Evolutionary conservation across 2,888 invertebrate species (phyloP).

Genomic region (Siphlonurus alternatus): DNA sequence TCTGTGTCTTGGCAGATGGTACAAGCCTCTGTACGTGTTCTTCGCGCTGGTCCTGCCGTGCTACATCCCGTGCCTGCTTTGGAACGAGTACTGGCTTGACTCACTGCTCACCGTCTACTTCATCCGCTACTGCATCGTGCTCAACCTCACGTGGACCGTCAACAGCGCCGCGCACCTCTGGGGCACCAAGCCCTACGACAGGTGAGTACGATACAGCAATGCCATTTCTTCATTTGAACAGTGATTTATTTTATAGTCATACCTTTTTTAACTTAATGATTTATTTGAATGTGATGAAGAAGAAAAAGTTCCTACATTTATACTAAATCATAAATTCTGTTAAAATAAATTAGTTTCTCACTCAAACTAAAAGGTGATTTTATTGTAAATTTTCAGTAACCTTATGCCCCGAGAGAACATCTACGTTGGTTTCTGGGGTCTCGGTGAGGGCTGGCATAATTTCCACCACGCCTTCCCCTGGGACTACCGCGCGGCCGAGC

Average conservation of each 20-base stretch:
- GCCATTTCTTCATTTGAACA: too few species aligned
- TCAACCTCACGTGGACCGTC: constrained; percentile 69
- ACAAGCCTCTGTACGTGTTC: constrained; percentile 38
- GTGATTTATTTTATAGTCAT: too few species aligned
- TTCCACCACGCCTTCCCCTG: constrained; percentile 35
- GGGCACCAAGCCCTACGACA: constrained; percentile 60
- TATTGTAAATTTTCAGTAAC: constrained; percentile 5
- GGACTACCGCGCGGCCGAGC: constrained; percentile 31
- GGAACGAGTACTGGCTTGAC: constrained; percentile 44
- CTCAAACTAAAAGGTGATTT: too few species aligned
- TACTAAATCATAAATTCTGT: too few species aligned
- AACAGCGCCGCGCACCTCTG: constrained; percentile 68
- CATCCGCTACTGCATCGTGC: constrained; percentile 38
- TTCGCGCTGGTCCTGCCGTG: constrained; percentile 43
- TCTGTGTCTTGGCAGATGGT: constrained; percentile 48
- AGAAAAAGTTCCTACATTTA: too few species aligned
- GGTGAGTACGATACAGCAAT: constrained; percentile 14
- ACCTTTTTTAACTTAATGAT: too few species aligned
- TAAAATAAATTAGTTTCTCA: too few species aligned
- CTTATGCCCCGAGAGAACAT: constrained; percentile 8
- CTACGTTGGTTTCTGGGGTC: constrained; percentile 11
- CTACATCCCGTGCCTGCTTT: constrained; percentile 44
- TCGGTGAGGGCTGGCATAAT: constrained; percentile 30
- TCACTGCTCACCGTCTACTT: constrained; percentile 44
- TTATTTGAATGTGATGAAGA: too few species aligned